Base-by-base conservation (phyloP, 2,113 vertebrate species). In the Pelecanus crispus region DNA sequence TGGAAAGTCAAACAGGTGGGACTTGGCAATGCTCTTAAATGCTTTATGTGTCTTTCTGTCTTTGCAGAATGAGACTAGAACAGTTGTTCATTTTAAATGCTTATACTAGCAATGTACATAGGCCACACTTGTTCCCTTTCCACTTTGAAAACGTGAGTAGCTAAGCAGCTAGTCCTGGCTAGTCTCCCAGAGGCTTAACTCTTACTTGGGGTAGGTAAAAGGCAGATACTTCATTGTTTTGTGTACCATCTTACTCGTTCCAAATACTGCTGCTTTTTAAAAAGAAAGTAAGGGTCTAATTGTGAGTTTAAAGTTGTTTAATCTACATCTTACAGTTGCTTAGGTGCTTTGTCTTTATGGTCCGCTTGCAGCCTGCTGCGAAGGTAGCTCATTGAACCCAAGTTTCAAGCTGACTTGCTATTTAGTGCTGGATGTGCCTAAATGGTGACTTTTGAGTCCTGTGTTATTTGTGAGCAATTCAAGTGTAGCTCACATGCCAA, bases 1-100 rank as follows among this genome's bases (percentile, higher is more conserved):
- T 53, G 66, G 95, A 96, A 38, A 72, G 91, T 36, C 96, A 97
- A 65, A 90, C 95, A 95, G 97, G 98, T 98, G 81, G 32, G 93
- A 52, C 18, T 26, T 70, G 55, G 44, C n/a, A 52, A 1, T 18
- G n/a, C 47, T 77, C 7, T 20, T n/a, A 13, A 73, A n/a, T 52
- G 56, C 16, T 81, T 38, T 65, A 0, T 29, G 20, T 42, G 34
- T 42, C 26, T 67, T 58, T 70, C 38, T 90, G 45, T 75, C 50
- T 70, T 65, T 63, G 47, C 63, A 88, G 63, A 65, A 47, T 47
- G 29, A 58, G 66, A 6, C 12, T 36, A 83, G 44, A 65, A 21
- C 38, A 63, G 11, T 61, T 47, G 40, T 53, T 95, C 0, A 4
- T 72, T 92, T 79, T 25, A 58, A 74, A 29, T 68, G 31, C 12